Percentiles rank a stretch among this genome's conserved stretches.
Conservation (phyloP, 2,888 invertebrate genomes). For the Pachliopta kotzebuea region DNA sequence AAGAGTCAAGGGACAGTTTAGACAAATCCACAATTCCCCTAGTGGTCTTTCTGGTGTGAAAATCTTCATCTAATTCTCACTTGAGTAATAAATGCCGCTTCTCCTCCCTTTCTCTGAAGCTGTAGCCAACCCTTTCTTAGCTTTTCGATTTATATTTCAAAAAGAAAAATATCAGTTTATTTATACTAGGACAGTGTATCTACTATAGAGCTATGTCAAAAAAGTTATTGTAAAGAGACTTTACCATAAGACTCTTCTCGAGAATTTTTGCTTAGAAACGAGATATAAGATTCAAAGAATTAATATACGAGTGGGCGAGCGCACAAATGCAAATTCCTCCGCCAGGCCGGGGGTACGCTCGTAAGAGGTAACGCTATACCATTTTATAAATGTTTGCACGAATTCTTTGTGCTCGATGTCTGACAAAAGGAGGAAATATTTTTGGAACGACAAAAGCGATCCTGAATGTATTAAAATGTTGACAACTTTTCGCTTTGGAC, state of each 20-base stretch:
- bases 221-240: not conserved
- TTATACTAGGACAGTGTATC: too few relatives aligned
- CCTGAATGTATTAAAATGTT: conserved; percentile 66
- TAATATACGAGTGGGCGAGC: conserved; percentile 25
- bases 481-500: conserved; percentile 48
- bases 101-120: too few relatives aligned
- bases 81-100: too few relatives aligned
- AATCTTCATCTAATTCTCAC: too few relatives aligned
- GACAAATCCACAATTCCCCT: too few relatives aligned
- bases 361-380: conserved; percentile 47
- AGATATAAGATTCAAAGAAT: conserved; percentile 15
- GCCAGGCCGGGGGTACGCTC: conserved; percentile 28
- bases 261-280: not conserved
- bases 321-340: conserved; percentile 31
- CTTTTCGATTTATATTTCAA: too few relatives aligned
- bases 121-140: too few relatives aligned
- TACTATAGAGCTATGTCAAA: not conserved
- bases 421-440: conserved; percentile 56
- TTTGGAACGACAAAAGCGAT: conserved; percentile 55
- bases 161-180: too few relatives aligned
- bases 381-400: conserved; percentile 66
- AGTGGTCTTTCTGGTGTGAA: too few relatives aligned
- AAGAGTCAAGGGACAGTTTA: too few relatives aligned
- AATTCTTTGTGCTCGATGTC: conserved; percentile 60
- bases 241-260: conserved; percentile 1